Conservation (phyloP, 2,888 invertebrate genomes). For the Tetramorium bicarinatum region DNA sequence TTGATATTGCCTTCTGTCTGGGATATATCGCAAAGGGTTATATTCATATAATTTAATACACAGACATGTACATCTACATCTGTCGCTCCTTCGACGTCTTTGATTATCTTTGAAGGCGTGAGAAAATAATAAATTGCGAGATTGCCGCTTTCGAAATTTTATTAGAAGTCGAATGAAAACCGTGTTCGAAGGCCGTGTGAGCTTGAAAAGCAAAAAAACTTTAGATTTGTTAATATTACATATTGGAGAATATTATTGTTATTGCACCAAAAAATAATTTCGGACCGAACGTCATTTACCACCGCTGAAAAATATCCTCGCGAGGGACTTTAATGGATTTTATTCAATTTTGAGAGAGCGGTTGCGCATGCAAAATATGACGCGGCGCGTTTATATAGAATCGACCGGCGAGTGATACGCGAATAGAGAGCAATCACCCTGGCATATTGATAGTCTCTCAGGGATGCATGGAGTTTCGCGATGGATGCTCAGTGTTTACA, state of each 20-base stretch:
- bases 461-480: conserved; percentile 72
- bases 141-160: not conserved
- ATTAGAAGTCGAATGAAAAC: not conserved
- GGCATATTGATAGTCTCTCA: conserved; percentile 70
- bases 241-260: not conserved
- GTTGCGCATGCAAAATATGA: conserved; percentile 47
- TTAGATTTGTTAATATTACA: not conserved
- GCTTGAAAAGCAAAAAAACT: not conserved
- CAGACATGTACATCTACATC: not conserved
- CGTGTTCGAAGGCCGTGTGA: too few species aligned
- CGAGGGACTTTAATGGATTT: conserved; percentile 57
- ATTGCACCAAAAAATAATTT: conserved; percentile 28
- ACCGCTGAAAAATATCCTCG: conserved; percentile 50
- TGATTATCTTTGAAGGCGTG: not conserved
- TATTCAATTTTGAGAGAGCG: conserved; percentile 69
- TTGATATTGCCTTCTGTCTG: conserved; percentile 50
- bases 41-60: conserved; percentile 34
- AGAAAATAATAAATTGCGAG: not conserved
- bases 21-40: conserved; percentile 34
- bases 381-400: conserved; percentile 38
- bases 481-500: conserved; percentile 64
- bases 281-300: conserved; percentile 2
- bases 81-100: not conserved
- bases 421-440: conserved; percentile 62
- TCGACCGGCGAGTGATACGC: conserved; percentile 63